Conservation (phyloP, 2,888 invertebrate species). For the Ypsolopha scabrella region DNA sequence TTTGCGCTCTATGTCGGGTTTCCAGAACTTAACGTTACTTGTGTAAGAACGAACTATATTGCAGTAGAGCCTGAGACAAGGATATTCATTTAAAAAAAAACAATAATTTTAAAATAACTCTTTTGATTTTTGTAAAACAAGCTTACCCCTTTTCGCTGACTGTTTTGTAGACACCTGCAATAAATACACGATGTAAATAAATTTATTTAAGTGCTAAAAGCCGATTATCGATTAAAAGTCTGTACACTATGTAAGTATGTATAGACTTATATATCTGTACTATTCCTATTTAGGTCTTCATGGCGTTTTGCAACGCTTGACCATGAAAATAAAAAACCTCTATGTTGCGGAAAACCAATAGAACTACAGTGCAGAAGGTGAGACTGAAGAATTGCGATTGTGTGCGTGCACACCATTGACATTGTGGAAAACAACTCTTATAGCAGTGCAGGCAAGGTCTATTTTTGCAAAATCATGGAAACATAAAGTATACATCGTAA, state of each 20-base stretch:
- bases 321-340: not conserved
- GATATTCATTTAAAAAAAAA: not conserved
- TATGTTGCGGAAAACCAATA: too few species aligned
- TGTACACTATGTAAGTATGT: not conserved
- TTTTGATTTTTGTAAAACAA: not conserved
- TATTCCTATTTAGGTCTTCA: too few species aligned
- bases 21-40: slow-evolving; percentile 47
- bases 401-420: too few species aligned
- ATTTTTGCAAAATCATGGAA: too few species aligned
- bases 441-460: too few species aligned
- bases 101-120: not conserved
- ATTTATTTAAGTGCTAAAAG: not conserved
- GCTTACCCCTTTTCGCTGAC: slow-evolving; percentile 43
- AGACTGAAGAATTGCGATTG: too few species aligned
- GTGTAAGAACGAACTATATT: slow-evolving; percentile 44
- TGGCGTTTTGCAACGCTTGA: not conserved
- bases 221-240: not conserved
- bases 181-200: slow-evolving; percentile 6
- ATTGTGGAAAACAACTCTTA: too few species aligned
- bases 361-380: too few species aligned
- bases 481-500: too few species aligned
- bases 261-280: too few species aligned
- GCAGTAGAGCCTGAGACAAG: slow-evolving; percentile 34
- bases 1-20: slow-evolving; percentile 24
- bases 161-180: slow-evolving; percentile 47